Evolutionary conservation across 2,888 invertebrate genomes (phyloP), one percentile per base, ranked within the genome.

Genomic region (Tineola bisselliella): DNA sequence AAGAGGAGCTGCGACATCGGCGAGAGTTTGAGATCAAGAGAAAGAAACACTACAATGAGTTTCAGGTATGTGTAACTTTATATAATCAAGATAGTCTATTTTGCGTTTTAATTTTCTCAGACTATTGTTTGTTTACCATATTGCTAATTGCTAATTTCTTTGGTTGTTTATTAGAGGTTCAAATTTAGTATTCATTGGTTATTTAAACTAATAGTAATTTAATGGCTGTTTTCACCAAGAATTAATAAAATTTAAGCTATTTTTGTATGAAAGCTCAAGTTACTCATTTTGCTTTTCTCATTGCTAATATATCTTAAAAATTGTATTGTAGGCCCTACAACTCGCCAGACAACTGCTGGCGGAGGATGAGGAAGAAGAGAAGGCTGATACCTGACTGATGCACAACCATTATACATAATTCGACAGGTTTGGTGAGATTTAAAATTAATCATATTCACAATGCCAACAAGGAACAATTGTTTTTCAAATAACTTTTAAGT

Each of bases 1-100:
- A 90, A 62, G 92, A 92, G 66, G 88, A 88, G 65, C 88, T 88
- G 73, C 88, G 88, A 67, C 91, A 91, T 70, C 89, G 93, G 69
- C 88, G 91, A 70, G 91, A 92, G 64, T 99, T 99, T 73, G 96
- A 98, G 80, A 91, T 92, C 67, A 98, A 97, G 76, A 90, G 99
- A 64, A 98, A 97, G 88, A 92, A 94, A 69, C 99, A 99, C 74
- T 99, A 99, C 82, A 97, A 98, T 80, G 99, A 99, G 81, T 99
- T 95, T 80, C 87, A 87, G 79, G 86, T 84, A 58, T 33, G n/a
- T 38, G n/a, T 38, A 38, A 38, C 38, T 10, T 38, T 38, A 38
- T 10, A 38, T 38, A 38, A 38, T 25, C 6, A 25, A 4, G 2
- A 25, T 6, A 25, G 25, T 25, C 25, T 25, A 25, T 25, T 25